Base-by-base conservation (phyloP, 37 sponge, comb jelly and placozoan genomes). In the Crambe crambe region DNA sequence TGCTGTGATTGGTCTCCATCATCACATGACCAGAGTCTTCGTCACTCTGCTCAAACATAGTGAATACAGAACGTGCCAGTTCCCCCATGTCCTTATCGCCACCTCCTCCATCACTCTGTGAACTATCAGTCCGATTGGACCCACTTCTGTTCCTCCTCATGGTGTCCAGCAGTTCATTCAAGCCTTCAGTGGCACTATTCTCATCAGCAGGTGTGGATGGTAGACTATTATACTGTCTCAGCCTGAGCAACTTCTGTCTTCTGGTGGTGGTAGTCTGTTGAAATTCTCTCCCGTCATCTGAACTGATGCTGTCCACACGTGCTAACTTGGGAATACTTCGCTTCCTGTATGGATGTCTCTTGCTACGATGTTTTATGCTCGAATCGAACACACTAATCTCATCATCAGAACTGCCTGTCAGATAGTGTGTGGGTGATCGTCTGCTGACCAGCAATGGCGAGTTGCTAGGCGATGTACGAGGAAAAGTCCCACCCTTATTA, bases 361-460 rank as follows among this genome's bases (percentile, higher is more conserved):
- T 84, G 56, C 64, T 71, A 23, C 81, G 23, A 47, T 47, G 51
- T 47, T 47, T 47, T 15, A 6, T 47, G 29, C 39, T 32, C 58
- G 68, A 69, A 42, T 76, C 76, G 1, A 84, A 56, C 10, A 0
- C 40, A 20, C 58, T 40, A 5, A 51, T 56, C 74, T 92, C 93
- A 0, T 92, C 93, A 56, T 92, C 93, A 10, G 93, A 92, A 54
- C 80, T 84, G 1, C 82, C 83, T 1, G 84, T 85, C 61, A 71
- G 73, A 17, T 65, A 75, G 69, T 76, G 89, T 0, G 93, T 83
- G 20, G 93, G 93, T 1, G 93, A 92, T 17, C 66, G 58, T 8
- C 89, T 63, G 72, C 85, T 84, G 20, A 80, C 67, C 17, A 92
- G 68, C 20, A 77, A 81, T 20, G 93, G 93, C 12, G 92, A 92